Evolutionary conservation across 2,797 vertebrate genomes (phyloP).

Genomic region (Menidia menidia): DNA sequence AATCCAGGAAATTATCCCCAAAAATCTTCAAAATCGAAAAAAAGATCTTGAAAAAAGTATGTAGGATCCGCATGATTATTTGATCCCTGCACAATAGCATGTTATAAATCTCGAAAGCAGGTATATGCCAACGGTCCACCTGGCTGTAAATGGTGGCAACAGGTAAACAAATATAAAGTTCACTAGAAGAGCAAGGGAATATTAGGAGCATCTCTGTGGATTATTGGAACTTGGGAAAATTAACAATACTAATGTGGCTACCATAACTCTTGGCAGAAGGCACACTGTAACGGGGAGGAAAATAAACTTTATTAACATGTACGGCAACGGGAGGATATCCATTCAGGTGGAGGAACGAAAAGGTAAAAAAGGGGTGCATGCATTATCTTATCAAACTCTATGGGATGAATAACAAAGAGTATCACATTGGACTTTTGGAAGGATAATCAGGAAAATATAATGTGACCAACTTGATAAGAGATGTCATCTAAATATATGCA

Average conservation of each 20-base stretch:
- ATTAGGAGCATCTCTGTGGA: conserved; percentile 11
- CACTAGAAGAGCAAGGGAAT: conserved; percentile 10
- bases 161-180: conserved; percentile 16
- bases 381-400: conserved; percentile 23
- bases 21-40: background rate
- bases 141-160: conserved; percentile 19
- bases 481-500: too few relatives aligned
- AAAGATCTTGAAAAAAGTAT: background rate
- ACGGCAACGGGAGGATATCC: background rate
- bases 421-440: conserved; percentile 15
- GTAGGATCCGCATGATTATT: conserved; percentile 5
- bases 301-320: conserved; percentile 6
- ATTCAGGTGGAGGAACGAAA: background rate
- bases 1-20: background rate
- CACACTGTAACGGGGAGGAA: conserved; percentile 10
- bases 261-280: background rate
- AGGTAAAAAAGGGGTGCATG: background rate
- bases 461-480: too few relatives aligned
- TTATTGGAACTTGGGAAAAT: conserved; percentile 10
- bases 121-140: background rate
- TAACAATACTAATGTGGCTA: conserved; percentile 7
- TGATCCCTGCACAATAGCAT: conserved; percentile 21
- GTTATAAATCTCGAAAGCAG: background rate
- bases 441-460: too few relatives aligned
- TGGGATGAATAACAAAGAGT: background rate